Base-by-base conservation (phyloP, 2,797 vertebrate species). In the Anguilla megastoma region DNA sequence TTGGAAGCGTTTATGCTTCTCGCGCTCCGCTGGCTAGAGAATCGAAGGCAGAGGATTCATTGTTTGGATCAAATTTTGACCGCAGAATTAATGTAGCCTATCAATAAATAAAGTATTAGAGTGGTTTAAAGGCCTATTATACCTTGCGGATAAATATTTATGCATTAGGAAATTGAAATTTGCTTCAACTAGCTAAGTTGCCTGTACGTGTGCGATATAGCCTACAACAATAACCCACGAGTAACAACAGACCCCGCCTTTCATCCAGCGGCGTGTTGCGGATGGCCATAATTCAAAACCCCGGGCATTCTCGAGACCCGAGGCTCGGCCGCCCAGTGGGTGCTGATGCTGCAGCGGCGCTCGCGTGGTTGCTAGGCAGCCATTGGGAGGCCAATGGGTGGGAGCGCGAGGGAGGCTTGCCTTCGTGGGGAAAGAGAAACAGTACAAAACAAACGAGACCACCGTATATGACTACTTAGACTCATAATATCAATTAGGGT, bases 341-440 rank as follows among this genome's bases (percentile, higher is more conserved):
- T 95, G 93, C 93, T 96, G 95, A 94, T 95, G 95, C 92, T 96
- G 95, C 93, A 82, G 94, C 90, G 93, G 88, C 83, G 83, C 87
- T 86, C 88, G 87, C 58, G 90, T 86, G 95, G 96, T 96, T 96
- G 96, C 95, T 95, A 96, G 93, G 96, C 95, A 95, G 95, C 95
- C 93, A 89, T 91, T 91, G 85, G 36, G 91, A 85, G 58, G 27
- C 85, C 85, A 84, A 63, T 86, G 86, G 82, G 86, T 76, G 80
- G 33, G 21, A 84, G 24, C 66, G 76, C 36, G 85, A 85, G 84
- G 45, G 69, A 33, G 48, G 63, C 27, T 33, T 85, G 83, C 36
- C 83, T 83, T 88, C 87, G n/a, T 27, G 24, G 45, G 21, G 66
- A 74, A 48, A 71, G 87, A 36, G 85, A 85, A 88, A 58, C 52